These are phyloP conservation scores for Rhizoglyphus robini DNA, from an alignment of 1,140 invertebrate species.

Conservation along the genomic window DNA sequence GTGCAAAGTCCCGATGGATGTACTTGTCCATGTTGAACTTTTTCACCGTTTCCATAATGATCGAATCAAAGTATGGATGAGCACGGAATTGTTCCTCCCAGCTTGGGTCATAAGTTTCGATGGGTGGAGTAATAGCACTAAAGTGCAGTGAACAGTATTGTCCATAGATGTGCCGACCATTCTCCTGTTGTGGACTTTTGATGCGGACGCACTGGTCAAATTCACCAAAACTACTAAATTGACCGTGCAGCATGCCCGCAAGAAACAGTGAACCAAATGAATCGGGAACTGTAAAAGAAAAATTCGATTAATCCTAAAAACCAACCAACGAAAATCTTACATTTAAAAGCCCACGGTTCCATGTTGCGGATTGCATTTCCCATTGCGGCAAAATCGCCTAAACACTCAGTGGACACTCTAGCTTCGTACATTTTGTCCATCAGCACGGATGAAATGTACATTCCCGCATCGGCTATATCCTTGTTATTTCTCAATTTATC, in stretches of 20 bases:
- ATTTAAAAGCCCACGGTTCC: neutral
- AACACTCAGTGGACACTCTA: neutral
- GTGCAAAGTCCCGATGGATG: neutral
- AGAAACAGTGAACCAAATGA: conserved; percentile 14
- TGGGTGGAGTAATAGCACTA: neutral
- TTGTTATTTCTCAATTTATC: neutral
- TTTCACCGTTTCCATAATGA: neutral
- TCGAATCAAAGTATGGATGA: neutral
- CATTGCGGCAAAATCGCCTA: neutral
- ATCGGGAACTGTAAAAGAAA: neutral
- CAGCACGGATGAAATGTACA: neutral
- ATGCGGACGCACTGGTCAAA: neutral
- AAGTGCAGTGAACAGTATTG: conserved; percentile 6
- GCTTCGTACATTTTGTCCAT: conserved; percentile 1
- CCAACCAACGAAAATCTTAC: neutral
- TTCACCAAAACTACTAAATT: neutral
- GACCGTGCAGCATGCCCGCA: neutral
- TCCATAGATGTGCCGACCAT: neutral
- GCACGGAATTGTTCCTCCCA: neutral
- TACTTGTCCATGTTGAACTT: neutral
- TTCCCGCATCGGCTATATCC: neutral
- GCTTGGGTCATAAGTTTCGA: neutral
- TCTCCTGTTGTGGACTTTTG: neutral
- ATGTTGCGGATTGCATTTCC: neutral
- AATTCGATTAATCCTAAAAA: too few relatives aligned